Evolutionary conservation across 2,888 invertebrate genomes (phyloP).

Genomic region (Eucera pruinosa): DNA sequence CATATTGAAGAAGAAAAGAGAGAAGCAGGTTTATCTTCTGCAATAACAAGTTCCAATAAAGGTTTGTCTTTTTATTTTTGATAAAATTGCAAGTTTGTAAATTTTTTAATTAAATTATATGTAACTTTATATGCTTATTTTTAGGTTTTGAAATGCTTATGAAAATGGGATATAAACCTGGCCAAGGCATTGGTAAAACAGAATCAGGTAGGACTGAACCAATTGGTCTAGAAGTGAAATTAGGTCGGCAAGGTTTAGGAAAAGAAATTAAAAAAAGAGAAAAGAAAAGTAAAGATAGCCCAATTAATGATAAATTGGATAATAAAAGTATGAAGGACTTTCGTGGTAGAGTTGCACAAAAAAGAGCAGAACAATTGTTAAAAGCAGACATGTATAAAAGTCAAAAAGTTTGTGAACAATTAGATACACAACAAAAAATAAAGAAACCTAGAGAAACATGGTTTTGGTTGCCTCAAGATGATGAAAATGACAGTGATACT

Average conservation of each 20-base stretch:
- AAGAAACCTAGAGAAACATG: constrained; percentile 85
- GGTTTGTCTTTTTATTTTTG: constrained; percentile 66
- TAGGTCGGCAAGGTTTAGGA: constrained; percentile 88
- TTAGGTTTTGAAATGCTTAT: constrained; percentile 91
- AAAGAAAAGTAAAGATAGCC: constrained; percentile 75
- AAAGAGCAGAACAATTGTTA: constrained; percentile 84
- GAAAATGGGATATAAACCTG: constrained; percentile 96
- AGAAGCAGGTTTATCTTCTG: constrained; percentile 88
- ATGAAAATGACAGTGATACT: constrained; percentile 75
- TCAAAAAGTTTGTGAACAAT: constrained; percentile 85
- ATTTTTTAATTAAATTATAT: constrained; percentile 6
- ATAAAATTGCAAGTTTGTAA: no score
- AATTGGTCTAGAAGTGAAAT: constrained; percentile 87
- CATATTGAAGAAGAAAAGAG: constrained; percentile 87
- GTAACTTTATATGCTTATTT: constrained; percentile 14
- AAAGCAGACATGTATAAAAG: constrained; percentile 85
- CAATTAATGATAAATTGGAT: constrained; percentile 72
- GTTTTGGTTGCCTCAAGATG: constrained; percentile 86
- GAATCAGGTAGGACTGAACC: constrained; percentile 87
- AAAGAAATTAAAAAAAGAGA: constrained; percentile 77
- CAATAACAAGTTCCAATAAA: constrained; percentile 89
- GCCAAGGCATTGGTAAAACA: constrained; percentile 90
- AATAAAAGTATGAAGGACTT: constrained; percentile 84
- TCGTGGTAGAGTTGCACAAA: constrained; percentile 85
- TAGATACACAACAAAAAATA: constrained; percentile 87